Percentiles rank a stretch among this genome's conserved stretches.
These are phyloP conservation scores for Aptenodytes forsteri DNA, from an alignment of 2,113 vertebrate genomes.

Conservation along the genomic window DNA sequence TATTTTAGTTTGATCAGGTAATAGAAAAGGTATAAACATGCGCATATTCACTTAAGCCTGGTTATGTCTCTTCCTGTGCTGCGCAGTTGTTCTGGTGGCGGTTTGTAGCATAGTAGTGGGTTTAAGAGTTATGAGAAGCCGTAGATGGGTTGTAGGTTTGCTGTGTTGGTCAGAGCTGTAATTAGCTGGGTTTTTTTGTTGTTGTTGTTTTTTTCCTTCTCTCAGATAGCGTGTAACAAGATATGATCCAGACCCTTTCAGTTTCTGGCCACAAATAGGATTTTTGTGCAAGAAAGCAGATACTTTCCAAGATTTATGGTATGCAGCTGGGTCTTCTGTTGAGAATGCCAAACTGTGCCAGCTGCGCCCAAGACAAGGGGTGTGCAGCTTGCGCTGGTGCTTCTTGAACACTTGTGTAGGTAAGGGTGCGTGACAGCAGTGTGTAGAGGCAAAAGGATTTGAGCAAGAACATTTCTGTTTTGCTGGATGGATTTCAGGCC, in stretches of 20 bases:
- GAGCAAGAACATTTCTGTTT: not conserved
- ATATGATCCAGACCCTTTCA: not conserved
- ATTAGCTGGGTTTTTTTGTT: not conserved
- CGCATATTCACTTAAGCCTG: not conserved
- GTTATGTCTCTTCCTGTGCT: not conserved
- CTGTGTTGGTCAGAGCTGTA: not conserved
- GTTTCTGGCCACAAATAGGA: not conserved
- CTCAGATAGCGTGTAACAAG: not conserved
- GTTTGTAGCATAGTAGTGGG: not conserved
- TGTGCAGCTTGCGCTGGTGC: not conserved
- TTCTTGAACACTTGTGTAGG: not conserved
- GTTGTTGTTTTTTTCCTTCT: not conserved
- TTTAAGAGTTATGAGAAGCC: not conserved
- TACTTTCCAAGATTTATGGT: not conserved
- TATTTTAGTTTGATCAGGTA: not conserved
- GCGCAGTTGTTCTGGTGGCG: not conserved
- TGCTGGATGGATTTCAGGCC: not conserved
- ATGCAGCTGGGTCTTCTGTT: not conserved
- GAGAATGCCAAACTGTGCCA: not conserved
- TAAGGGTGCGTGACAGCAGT: not conserved
- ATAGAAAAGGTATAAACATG: not conserved
- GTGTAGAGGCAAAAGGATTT: not conserved
- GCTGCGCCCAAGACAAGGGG: rapidly evolving
- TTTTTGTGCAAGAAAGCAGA: not conserved
- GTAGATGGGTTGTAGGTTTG: not conserved